These are phyloP conservation scores for Colletes latitarsis DNA, from an alignment of 1,140 invertebrate genomes.

Conservation along the genomic window DNA sequence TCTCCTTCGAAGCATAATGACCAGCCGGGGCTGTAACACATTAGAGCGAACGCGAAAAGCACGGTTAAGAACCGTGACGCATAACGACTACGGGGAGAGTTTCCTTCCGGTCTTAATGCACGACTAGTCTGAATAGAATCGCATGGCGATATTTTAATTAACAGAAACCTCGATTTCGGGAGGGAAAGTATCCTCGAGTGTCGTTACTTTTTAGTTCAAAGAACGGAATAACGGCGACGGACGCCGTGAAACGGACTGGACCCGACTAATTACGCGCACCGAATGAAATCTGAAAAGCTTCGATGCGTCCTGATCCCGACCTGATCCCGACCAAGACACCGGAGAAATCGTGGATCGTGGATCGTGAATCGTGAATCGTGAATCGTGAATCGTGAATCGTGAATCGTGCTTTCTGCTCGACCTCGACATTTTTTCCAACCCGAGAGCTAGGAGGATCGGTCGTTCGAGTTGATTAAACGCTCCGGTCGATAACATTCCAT, in stretches of 20 bases:
- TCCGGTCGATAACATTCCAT: slow-evolving; percentile 37
- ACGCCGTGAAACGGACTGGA: background rate
- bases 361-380: no score
- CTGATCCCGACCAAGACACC: background rate
- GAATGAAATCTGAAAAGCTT: background rate
- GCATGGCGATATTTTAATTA: background rate
- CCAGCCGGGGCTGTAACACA: no score
- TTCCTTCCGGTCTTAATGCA: slow-evolving; percentile 20
- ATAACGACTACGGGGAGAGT: background rate
- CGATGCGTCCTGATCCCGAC: background rate
- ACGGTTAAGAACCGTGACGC: background rate
- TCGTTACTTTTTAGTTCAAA: background rate
- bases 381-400: no score
- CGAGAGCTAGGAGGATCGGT: background rate
- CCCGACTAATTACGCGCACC: background rate
- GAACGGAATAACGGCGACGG: background rate
- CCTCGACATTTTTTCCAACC: background rate
- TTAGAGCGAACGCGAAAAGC: background rate
- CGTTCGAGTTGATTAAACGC: slow-evolving; percentile 43
- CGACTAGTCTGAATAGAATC: background rate
- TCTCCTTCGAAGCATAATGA: background rate
- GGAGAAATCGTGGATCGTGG: no score
- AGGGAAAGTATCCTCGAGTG: background rate
- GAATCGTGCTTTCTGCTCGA: no score
- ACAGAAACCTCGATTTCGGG: no score